phyloP scores from a whole-genome alignment of 2,888 invertebrate species.

The Keiferia lycopersicella region DNA sequence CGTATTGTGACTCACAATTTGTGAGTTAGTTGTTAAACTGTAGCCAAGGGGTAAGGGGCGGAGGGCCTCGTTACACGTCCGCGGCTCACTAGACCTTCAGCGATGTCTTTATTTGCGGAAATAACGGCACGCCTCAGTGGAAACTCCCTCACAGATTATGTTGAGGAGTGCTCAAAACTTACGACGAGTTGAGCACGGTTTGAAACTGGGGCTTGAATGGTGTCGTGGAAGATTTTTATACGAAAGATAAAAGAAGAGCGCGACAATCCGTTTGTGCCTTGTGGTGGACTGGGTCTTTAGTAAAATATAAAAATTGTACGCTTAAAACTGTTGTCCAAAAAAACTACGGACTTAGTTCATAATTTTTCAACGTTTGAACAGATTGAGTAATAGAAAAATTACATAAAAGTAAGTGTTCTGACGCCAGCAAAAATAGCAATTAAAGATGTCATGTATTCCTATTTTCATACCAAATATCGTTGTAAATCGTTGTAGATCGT shows the following conservation, averaged over 20 bases:
- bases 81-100: conserved; percentile 38
- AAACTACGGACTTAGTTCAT: too few species aligned
- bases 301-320: too few species aligned
- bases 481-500: too few species aligned
- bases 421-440: too few species aligned
- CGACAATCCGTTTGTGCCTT: conserved; percentile 5
- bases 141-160: conserved; percentile 12
- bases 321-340: too few species aligned
- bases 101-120: conserved; percentile 39
- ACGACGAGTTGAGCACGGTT: neutral
- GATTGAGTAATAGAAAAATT: too few species aligned
- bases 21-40: conserved; percentile 16
- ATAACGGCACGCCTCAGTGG: conserved; percentile 13
- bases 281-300: too few species aligned
- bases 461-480: too few species aligned
- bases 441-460: too few species aligned
- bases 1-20: too few species aligned
- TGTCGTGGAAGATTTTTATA: neutral
- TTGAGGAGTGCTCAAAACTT: conserved; percentile 11
- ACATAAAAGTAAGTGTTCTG: too few species aligned
- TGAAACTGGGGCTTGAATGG: neutral
- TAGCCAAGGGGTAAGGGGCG: conserved; percentile 17
- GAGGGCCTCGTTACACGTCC: conserved; percentile 10
- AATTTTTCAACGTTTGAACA: too few species aligned
- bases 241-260: neutral